Conservation (phyloP, 1,140 invertebrate species). For the Brachionus sp. region DNA sequence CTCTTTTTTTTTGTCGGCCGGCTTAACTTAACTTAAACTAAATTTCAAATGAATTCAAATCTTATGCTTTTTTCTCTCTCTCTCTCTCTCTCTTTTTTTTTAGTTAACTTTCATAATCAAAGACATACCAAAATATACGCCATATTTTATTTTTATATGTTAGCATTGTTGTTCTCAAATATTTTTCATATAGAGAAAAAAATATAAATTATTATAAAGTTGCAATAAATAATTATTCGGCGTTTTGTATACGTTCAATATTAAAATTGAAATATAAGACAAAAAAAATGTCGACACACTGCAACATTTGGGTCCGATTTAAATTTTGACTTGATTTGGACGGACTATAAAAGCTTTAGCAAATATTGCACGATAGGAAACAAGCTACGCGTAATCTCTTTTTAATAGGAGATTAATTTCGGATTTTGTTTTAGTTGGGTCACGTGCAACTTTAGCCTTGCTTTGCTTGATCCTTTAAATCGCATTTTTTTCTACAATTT, state of each 20-base stretch:
- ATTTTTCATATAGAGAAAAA: not conserved
- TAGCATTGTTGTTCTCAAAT: not conserved
- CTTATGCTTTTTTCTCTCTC: not conserved
- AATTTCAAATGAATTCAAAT: conserved; percentile 29
- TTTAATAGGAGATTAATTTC: not conserved
- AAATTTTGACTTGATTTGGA: not conserved
- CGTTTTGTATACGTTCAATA: not conserved
- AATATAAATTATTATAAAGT: conserved; percentile 1
- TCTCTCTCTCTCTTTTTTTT: not conserved
- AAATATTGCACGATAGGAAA: not conserved
- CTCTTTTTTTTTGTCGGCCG: not conserved
- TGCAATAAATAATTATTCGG: not conserved
- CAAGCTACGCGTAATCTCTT: not conserved
- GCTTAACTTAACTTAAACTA: conserved; percentile 10
- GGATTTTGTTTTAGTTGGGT: not conserved
- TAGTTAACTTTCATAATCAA: not conserved
- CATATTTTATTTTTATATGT: conserved; percentile 17
- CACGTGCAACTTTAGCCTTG: not conserved
- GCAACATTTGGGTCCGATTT: not conserved
- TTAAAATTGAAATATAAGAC: not conserved
- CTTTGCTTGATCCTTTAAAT: not conserved
- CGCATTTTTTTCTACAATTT: not conserved
- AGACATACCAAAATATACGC: conserved; percentile 44
- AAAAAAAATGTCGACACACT: not conserved
- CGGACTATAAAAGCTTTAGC: not conserved